Evolutionary conservation across 2,113 vertebrate genomes (phyloP).

Genomic region (Corapipo altera): DNA sequence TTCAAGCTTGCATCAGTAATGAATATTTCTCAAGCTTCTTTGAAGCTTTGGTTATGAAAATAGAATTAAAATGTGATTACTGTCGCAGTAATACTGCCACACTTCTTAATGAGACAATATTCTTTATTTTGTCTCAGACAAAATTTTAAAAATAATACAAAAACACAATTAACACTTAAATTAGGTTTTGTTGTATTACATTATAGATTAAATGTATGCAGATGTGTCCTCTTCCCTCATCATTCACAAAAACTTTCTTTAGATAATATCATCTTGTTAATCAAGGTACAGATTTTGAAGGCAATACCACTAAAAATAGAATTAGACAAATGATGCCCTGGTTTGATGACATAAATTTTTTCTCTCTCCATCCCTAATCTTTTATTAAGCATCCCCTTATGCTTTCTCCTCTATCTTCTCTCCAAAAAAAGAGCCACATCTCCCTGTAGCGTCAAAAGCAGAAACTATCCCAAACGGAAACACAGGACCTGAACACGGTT

Average conservation of each 20-base stretch:
- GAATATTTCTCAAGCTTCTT: constrained; percentile 67
- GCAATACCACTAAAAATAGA: not conserved
- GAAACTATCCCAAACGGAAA: not conserved
- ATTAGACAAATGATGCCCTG: not conserved
- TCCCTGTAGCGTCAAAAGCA: not conserved
- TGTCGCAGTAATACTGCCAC: constrained; percentile 56
- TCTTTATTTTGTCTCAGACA: constrained; percentile 64
- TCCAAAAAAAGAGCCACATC: not conserved
- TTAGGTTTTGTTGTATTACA: constrained; percentile 38
- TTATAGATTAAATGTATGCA: constrained; percentile 32
- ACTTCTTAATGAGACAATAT: constrained; percentile 73
- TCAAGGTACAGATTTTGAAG: not conserved
- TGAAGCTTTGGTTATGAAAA: constrained; percentile 70
- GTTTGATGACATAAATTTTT: not conserved
- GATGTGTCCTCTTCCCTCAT: constrained; percentile 3
- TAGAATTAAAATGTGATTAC: constrained; percentile 72
- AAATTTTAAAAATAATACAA: constrained; percentile 66
- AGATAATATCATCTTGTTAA: not conserved
- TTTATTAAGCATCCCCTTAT: not conserved
- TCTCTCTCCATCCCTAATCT: not conserved
- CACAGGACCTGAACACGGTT: not conserved
- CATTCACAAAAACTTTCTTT: not conserved
- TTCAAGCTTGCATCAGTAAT: constrained; percentile 64
- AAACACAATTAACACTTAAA: constrained; percentile 62
- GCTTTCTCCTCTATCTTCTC: not conserved